Evolutionary conservation across 2,797 vertebrate species (phyloP).

Genomic region (Hirundo rustica): DNA sequence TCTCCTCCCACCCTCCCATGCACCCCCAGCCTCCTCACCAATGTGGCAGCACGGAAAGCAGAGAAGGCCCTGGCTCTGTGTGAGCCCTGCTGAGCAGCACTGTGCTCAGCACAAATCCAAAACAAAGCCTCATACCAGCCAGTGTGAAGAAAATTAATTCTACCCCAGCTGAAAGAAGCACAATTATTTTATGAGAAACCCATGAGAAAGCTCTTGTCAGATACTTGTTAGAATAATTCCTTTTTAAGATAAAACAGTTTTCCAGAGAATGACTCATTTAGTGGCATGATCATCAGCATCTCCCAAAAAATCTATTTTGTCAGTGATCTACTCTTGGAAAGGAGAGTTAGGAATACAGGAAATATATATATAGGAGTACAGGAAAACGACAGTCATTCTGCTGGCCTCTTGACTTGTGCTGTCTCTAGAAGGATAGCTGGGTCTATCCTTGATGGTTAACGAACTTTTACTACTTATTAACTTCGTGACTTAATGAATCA

Average conservation of each 20-base stretch:
- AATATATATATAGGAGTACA: neutral
- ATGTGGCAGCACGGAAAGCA: fast-evolving
- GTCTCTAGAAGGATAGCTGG: neutral
- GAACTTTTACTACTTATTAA: neutral
- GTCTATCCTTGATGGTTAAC: neutral
- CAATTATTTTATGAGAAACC: neutral
- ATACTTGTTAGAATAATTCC: neutral
- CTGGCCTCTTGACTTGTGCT: neutral
- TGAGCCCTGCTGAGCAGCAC: neutral
- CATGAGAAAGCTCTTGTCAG: neutral
- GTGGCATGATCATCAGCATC: neutral
- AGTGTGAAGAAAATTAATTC: neutral
- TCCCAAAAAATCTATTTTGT: neutral
- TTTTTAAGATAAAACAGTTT: neutral
- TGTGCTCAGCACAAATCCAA: neutral
- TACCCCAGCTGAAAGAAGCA: neutral
- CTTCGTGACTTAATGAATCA: neutral
- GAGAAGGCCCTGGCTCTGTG: neutral
- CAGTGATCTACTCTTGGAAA: neutral
- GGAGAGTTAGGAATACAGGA: neutral
- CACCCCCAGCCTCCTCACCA: neutral
- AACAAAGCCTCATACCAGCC: fast-evolving
- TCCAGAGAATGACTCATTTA: neutral
- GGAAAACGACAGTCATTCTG: neutral
- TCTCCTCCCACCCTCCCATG: neutral